Base-by-base conservation (phyloP, 1,140 invertebrate genomes). In the Lucilia cuprina region DNA sequence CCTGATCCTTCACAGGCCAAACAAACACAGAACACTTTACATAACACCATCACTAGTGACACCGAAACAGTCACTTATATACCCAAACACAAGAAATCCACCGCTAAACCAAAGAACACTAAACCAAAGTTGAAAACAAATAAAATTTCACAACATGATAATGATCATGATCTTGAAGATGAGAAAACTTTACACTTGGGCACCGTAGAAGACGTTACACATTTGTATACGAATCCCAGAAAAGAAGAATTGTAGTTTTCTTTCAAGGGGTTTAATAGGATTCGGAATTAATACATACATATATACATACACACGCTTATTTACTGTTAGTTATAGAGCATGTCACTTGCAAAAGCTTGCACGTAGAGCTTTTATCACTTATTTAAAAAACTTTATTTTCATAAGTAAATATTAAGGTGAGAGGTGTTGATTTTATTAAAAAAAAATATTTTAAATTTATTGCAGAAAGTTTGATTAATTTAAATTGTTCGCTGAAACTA, bases 1-100 rank as follows among this genome's bases (percentile, higher is more conserved):
- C 91, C 92, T 21, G 91, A 92, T 91, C 91, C 91, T 74, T 88
- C 90, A 82, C 87, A 86, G 85, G 85, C 84, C 82, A 87, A 85
- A 84, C 80, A 87, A 70, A 80, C n/a, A n/a, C n/a, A 86, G 10
- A 41, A 7, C 82, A 84, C 86, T 8, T 21, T 80, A 85, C 85
- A 88, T 84, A 86, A 87, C n/a, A 87, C 91, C 85, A 87, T 89
- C 84, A 86, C 87, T 85, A 91, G 88, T 86, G 84, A 89, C 83
- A 90, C 88, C 83, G 87, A 91, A 83, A 89, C 87, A 84, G 91
- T 91, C 84, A 88, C 88, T 82, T 91, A 91, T 83, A 89, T 89
- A 87, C 89, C 89, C 88, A 88, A 89, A 86, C 86, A 85, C 17
- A 70, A 65, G n/a, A 10, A 8, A 2, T 5, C 70, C 10, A 41